Conservation (phyloP, 2,888 invertebrate species). For the Pollenia angustigena region DNA sequence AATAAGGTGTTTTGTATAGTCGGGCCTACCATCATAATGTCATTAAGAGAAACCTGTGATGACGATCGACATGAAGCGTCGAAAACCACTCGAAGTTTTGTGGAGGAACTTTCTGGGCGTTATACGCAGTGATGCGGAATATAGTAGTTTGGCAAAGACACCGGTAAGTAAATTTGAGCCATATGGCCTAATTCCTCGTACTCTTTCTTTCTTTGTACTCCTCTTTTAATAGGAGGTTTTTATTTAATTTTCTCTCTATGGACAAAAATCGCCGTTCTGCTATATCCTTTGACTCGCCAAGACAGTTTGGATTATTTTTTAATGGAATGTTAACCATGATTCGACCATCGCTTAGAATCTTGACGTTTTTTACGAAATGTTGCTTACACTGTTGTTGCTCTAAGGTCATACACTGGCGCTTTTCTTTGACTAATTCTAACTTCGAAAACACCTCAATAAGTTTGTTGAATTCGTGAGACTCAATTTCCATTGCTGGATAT, state of each 20-base stretch:
- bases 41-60: conserved; percentile 58
- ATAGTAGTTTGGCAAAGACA: conserved; percentile 42
- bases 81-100: conserved; percentile 67
- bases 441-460: conserved; percentile 48
- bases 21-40: conserved; percentile 58
- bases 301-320: conserved; percentile 19
- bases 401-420: conserved; percentile 7
- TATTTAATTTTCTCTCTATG: conserved; percentile 64
- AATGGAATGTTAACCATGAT: conserved; percentile 65
- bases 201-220: conserved; percentile 52
- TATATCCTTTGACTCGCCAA: conserved; percentile 65
- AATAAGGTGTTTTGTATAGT: conserved; percentile 58
- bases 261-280: conserved; percentile 64
- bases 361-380: conserved; percentile 58
- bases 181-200: conserved; percentile 62
- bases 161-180: conserved; percentile 2
- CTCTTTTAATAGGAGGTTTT: conserved; percentile 47
- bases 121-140: conserved; percentile 71
- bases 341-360: conserved; percentile 46
- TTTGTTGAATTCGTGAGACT: neutral
- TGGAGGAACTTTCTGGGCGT: conserved; percentile 54
- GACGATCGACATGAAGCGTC: conserved; percentile 64
- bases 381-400: conserved; percentile 67
- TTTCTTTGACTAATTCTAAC: conserved; percentile 39
- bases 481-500: neutral